Evolutionary conservation across 2,888 invertebrate genomes (phyloP), one percentile per base, ranked within the genome.

Genomic region (Ichneumon xanthorius): DNA sequence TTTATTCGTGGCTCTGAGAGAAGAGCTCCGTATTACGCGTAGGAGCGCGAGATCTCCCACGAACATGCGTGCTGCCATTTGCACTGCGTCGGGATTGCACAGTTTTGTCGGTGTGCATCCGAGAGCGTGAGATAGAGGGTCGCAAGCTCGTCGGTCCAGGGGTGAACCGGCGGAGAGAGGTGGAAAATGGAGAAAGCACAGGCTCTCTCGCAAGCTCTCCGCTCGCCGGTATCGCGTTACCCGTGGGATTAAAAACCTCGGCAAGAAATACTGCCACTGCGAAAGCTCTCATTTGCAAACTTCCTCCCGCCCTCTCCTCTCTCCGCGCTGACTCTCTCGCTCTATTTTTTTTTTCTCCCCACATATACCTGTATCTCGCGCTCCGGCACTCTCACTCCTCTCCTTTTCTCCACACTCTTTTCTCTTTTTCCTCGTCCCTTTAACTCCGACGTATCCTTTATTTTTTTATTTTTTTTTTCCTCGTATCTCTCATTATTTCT

Each of bases 221-320:
- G 76, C 86, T 87, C 77, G 87, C 83, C 72, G 87, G 87, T 88
- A 89, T 89, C 89, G 88, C 88, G 89, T 90, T 90, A 90, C 90
- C 88, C 89, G 86, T 87, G 90, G 90, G 91, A 92, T 92, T 92
- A 91, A 92, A 92, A 92, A 90, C 89, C 91, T 89, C 89, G 84
- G 89, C 88, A 91, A 92, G 92, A 92, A 92, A 92, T 92, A 91
- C 89, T 90, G 90, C 89, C 86, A 88, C 88, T 89, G 90, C 88
- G 88, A 89, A 91, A 90, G 90, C 90, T 90, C 92, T 92, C 92
- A 92, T 92, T 92, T 92, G 90, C 90, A 91, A 92, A 89, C 91
- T 88, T 75, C 81, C 80, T 80, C 81, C 85, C 80, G 78, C 73
- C 80, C 61, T 68, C 76, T 71, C 73, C 67, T 68, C 73, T 61